Percentiles rank a stretch among this genome's conserved stretches.
Evolutionary conservation across 2,113 vertebrate genomes (phyloP).

Genomic region (Speoplatyrhinus poulsoni): DNA sequence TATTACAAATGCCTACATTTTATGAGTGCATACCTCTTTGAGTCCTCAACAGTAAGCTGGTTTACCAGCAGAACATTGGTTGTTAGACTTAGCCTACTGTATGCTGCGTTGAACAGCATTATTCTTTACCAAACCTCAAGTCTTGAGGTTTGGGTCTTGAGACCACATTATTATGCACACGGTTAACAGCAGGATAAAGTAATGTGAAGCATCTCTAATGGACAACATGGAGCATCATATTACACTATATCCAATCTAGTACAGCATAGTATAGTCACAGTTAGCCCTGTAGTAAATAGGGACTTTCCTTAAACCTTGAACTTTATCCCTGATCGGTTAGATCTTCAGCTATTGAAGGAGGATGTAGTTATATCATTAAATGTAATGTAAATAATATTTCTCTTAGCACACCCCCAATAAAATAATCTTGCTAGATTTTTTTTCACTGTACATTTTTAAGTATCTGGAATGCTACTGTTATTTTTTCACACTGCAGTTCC

Average conservation of each 20-base stretch:
- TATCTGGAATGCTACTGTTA: conserved; percentile 69
- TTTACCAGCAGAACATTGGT: conserved; percentile 7
- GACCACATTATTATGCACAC: background rate
- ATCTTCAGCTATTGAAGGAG: conserved; percentile 27
- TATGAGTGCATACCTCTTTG: background rate
- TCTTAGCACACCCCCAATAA: conserved; percentile 28
- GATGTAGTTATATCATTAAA: conserved; percentile 34
- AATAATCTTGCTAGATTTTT: conserved; percentile 36
- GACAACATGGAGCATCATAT: conserved; percentile 51
- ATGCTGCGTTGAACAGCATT: background rate
- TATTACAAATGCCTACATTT: conserved; percentile 1
- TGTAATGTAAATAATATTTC: conserved; percentile 21
- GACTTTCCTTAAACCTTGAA: conserved; percentile 41
- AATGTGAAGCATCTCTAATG: conserved; percentile 25
- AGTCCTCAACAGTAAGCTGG: conserved; percentile 6
- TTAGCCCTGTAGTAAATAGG: conserved; percentile 61
- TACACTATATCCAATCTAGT: conserved; percentile 48
- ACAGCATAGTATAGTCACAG: conserved; percentile 53
- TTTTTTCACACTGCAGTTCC: conserved; percentile 64
- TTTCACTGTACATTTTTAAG: conserved; percentile 54
- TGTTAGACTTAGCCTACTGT: background rate
- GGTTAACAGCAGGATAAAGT: conserved; percentile 8
- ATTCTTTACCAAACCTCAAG: conserved; percentile 12
- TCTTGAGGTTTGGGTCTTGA: background rate
- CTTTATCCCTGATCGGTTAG: conserved; percentile 21